phyloP scores from a whole-genome alignment of 2,113 vertebrate genomes.

The Scomber japonicus region DNA sequence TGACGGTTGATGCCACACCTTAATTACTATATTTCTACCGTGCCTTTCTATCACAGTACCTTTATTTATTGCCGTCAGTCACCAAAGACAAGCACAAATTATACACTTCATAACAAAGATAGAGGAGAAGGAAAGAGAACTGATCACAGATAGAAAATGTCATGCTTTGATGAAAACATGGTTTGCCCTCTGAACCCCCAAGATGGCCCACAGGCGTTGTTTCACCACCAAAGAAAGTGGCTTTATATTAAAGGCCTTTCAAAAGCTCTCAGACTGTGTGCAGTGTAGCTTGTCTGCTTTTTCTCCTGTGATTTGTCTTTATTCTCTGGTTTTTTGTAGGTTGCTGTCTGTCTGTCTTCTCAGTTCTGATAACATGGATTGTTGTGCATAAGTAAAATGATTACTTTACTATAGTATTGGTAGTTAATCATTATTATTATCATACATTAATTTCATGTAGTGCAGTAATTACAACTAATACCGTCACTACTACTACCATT shows the following conservation, averaged over 20 bases:
- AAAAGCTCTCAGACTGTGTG: slow-evolving; percentile 7
- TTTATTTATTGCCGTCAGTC: background rate
- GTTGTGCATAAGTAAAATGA: too few species aligned
- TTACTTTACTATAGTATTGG: too few species aligned
- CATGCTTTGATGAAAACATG: slow-evolving; percentile 38
- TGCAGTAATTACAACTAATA: too few species aligned
- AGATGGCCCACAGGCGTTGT: slow-evolving; percentile 5
- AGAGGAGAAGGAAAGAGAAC: background rate
- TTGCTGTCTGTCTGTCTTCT: too few species aligned
- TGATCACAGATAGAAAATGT: slow-evolving; percentile 14
- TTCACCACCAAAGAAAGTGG: slow-evolving; percentile 17
- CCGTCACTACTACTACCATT: too few species aligned
- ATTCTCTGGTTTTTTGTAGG: too few species aligned
- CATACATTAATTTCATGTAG: too few species aligned
- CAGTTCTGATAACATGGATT: too few species aligned
- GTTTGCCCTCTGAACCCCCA: background rate
- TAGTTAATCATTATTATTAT: too few species aligned
- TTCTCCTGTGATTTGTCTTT: too few species aligned
- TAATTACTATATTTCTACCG: background rate
- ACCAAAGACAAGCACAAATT: background rate
- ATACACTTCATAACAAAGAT: background rate
- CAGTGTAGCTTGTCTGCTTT: background rate
- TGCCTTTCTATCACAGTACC: background rate
- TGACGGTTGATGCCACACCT: background rate
- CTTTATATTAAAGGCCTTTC: slow-evolving; percentile 18